Evolutionary conservation across 2,888 invertebrate species (phyloP).

Genomic region (Tetramorium bicarinatum): DNA sequence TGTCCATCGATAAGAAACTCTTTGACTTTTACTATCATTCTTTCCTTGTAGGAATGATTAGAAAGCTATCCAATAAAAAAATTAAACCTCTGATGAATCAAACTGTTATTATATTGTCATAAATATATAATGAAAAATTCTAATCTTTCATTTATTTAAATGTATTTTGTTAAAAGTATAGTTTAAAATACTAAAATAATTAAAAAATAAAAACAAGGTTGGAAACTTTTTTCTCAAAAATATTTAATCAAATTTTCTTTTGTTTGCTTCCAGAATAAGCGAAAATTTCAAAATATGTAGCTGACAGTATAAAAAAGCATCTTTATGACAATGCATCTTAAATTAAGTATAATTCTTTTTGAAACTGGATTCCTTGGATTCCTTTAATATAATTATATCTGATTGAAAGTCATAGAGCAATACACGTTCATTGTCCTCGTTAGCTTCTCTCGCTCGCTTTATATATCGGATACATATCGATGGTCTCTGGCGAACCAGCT

Average conservation of each 20-base stretch:
- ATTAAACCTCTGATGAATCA: not conserved
- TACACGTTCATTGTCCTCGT: not conserved
- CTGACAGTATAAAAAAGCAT: not conserved
- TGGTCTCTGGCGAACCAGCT: slow-evolving; percentile 11
- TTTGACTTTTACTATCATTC: no score
- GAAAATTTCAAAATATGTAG: not conserved
- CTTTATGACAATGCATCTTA: not conserved
- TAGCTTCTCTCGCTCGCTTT: not conserved
- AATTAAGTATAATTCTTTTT: not conserved
- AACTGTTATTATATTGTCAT: no score
- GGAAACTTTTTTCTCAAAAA: not conserved
- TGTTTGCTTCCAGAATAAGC: not conserved
- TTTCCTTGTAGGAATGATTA: not conserved
- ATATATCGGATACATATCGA: slow-evolving; percentile 43
- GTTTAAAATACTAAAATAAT: not conserved
- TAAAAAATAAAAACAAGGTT: not conserved
- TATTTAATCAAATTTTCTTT: not conserved
- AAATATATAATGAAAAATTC: not conserved
- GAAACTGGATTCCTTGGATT: not conserved
- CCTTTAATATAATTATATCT: slow-evolving; percentile 3
- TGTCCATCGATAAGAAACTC: no score
- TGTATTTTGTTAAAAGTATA: not conserved
- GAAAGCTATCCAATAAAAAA: not conserved
- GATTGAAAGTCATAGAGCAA: not conserved
- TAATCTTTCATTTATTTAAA: not conserved